Evolutionary conservation across 2,113 vertebrate species (phyloP).

Genomic region (Brienomyrus brachyistius): DNA sequence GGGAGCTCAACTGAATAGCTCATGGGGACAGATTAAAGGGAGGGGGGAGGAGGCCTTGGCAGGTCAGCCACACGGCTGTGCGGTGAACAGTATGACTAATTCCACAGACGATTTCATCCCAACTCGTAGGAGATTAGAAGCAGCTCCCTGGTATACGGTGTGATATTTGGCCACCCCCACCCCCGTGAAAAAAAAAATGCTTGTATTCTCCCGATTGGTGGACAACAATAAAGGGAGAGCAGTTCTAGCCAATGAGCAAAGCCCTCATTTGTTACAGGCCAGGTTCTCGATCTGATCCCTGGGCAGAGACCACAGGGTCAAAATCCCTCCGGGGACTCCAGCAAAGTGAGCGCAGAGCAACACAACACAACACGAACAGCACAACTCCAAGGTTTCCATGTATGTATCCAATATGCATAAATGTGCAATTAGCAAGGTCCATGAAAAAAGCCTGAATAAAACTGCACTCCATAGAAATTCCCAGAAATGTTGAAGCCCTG

Average conservation of each 20-base stretch:
- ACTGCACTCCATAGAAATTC: not conserved
- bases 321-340: constrained; percentile 36
- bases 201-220: constrained; percentile 31
- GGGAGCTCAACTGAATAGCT: not conserved
- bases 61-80: not conserved
- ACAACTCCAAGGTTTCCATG: not conserved
- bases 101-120: not conserved
- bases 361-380: constrained; percentile 34
- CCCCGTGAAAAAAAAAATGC: not conserved
- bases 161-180: constrained; percentile 5
- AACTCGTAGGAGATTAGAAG: constrained; percentile 13
- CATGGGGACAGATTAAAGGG: not conserved
- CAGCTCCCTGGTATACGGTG: not conserved
- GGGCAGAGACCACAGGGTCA: constrained; percentile 40
- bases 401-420: not conserved
- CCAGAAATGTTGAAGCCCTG: not conserved
- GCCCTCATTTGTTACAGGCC: constrained; percentile 53
- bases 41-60: not conserved
- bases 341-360: constrained; percentile 10
- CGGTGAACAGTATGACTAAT: constrained; percentile 13
- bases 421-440: not conserved
- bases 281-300: constrained; percentile 47
- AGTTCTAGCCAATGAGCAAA: constrained; percentile 15
- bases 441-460: not conserved
- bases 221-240: constrained; percentile 9